These are phyloP conservation scores for Athalia cordata DNA, from an alignment of 2,888 invertebrate genomes.

Conservation along the genomic window DNA sequence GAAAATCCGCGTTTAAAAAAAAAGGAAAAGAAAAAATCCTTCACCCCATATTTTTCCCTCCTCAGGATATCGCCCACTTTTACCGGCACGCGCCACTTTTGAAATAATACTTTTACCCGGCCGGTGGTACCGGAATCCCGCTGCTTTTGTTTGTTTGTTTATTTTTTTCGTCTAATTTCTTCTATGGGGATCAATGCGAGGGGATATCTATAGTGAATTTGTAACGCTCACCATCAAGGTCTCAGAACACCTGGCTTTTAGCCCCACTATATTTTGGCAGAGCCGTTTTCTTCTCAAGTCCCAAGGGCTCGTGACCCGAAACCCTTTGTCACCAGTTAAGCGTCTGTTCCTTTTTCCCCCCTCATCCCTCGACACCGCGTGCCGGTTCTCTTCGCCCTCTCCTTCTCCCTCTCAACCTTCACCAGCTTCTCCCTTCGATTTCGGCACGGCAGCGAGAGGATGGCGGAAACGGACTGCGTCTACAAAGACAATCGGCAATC, in stretches of 20 bases:
- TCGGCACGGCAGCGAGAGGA: not conserved
- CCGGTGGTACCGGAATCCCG: not conserved
- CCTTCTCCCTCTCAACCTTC: not conserved
- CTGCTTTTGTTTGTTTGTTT: not conserved
- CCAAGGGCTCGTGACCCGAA: not conserved
- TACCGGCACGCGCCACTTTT: too few relatives aligned
- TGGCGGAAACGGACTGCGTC: not conserved
- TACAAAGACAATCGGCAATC: conserved; percentile 25
- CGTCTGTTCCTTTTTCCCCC: not conserved
- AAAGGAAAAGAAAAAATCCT: not conserved
- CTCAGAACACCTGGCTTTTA: not conserved
- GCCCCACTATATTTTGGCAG: not conserved
- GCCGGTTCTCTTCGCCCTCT: not conserved
- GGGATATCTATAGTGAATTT: not conserved
- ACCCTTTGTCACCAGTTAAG: conserved; percentile 10
- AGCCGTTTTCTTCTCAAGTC: conserved; percentile 4
- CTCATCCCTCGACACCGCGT: too few relatives aligned
- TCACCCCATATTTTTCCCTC: too few relatives aligned
- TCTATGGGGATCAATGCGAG: not conserved
- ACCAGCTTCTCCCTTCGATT: not conserved
- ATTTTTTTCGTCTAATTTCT: not conserved
- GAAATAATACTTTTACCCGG: too few relatives aligned
- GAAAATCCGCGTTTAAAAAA: not conserved
- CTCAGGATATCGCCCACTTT: too few relatives aligned
- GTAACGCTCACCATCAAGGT: too few relatives aligned